A percentile compares a stretch with the other conserved stretches of the same genome.
Conservation (phyloP, 2,888 invertebrate genomes). For the Caenorhabditis sp. region DNA sequence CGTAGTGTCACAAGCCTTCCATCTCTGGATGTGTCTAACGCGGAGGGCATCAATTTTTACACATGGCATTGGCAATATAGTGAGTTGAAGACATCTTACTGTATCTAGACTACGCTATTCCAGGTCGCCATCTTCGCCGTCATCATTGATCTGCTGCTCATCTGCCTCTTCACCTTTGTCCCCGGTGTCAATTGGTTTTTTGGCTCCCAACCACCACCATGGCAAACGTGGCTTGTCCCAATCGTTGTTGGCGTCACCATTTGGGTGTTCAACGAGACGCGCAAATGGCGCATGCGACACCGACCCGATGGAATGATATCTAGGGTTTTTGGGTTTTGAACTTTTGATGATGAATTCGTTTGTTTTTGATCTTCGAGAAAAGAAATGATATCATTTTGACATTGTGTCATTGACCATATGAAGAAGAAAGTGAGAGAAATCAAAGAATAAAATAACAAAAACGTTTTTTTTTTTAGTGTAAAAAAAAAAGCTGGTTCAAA, state of each 20-base stretch:
- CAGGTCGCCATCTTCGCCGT: slow-evolving; percentile 50
- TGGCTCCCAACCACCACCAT: slow-evolving; percentile 56
- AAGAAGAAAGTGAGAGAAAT: too few species aligned
- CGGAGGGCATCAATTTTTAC: slow-evolving; percentile 57
- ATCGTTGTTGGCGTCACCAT: slow-evolving; percentile 52
- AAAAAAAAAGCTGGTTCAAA: too few species aligned
- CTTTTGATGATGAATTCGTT: too few species aligned
- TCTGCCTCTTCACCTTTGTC: slow-evolving; percentile 55
- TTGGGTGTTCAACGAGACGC: slow-evolving; percentile 56
- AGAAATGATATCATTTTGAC: too few species aligned
- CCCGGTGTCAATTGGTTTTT: slow-evolving; percentile 55
- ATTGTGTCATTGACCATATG: too few species aligned
- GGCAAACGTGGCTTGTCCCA: slow-evolving; percentile 55
- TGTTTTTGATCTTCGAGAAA: too few species aligned
- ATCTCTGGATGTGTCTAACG: slow-evolving; percentile 61
- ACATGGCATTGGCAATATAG: slow-evolving; percentile 59
- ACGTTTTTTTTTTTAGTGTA: too few species aligned
- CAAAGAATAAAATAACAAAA: too few species aligned
- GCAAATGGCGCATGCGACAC: slow-evolving; percentile 53
- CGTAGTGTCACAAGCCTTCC: slow-evolving; percentile 46
- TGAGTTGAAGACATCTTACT: slow-evolving; percentile 9
- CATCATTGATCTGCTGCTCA: slow-evolving; percentile 53
- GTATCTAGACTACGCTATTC: slow-evolving; percentile 3
- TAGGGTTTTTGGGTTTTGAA: too few species aligned
- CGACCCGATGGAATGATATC: too few species aligned